Conservation (phyloP, 2,113 vertebrate species). For the Cyprinodon brontotheroides region DNA sequence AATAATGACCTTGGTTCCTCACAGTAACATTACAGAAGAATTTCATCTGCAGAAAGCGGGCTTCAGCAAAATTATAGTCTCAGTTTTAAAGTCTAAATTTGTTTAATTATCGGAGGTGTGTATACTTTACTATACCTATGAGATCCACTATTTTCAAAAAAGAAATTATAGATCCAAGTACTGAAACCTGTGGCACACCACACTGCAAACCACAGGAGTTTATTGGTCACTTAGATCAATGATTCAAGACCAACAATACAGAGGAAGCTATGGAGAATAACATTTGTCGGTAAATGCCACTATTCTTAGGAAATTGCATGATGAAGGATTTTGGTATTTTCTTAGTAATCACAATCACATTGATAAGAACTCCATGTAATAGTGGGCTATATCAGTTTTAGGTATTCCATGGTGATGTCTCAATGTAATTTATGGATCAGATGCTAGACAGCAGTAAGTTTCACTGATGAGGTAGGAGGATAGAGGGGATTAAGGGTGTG, state of each 20-base stretch:
- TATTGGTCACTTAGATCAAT: no score
- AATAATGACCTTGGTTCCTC: slow-evolving; percentile 36
- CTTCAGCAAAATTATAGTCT: not conserved
- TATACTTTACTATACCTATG: no score
- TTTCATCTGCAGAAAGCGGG: not conserved
- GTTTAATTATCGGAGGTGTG: no score
- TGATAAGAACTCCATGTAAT: not conserved
- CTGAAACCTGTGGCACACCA: no score
- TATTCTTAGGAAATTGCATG: not conserved
- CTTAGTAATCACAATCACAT: not conserved
- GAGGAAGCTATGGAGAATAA: no score
- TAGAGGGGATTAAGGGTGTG: not conserved
- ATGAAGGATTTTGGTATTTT: not conserved
- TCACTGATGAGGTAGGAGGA: slow-evolving; percentile 20
- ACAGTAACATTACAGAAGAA: not conserved
- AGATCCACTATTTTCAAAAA: no score
- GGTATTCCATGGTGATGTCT: slow-evolving; percentile 59
- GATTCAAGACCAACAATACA: no score
- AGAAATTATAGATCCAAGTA: no score
- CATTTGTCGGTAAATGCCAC: no score
- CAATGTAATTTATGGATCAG: slow-evolving; percentile 79
- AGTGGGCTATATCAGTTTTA: slow-evolving; percentile 60
- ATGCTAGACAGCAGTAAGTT: slow-evolving; percentile 58
- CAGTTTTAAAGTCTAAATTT: no score
- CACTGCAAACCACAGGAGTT: no score